These are phyloP conservation scores for Trypoxylon attenuatum DNA, from an alignment of 2,888 invertebrate genomes.

Conservation along the genomic window DNA sequence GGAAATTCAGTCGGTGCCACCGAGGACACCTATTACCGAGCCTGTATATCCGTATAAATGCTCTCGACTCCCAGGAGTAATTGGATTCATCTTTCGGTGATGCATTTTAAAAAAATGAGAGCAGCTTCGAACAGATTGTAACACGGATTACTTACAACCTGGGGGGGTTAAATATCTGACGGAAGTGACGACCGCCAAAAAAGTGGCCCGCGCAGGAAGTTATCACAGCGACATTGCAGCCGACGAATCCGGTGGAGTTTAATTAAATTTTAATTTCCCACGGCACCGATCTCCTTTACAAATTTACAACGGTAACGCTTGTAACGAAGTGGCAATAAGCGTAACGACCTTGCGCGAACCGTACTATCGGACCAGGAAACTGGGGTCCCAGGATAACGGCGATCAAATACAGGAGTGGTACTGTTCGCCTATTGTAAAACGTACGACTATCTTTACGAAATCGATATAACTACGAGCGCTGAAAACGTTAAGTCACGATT, in stretches of 20 bases:
- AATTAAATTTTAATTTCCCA: constrained; percentile 35
- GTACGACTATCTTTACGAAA: background rate
- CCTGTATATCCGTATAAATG: background rate
- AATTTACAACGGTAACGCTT: constrained; percentile 35
- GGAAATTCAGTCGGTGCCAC: background rate
- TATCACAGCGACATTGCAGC: background rate
- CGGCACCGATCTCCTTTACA: constrained; percentile 20
- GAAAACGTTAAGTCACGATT: no score
- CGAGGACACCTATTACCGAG: background rate
- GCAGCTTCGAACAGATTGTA: background rate
- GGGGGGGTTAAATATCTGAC: background rate
- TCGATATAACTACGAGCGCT: no score
- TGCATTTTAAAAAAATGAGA: background rate
- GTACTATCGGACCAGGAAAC: constrained; percentile 39
- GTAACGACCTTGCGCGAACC: constrained; percentile 36
- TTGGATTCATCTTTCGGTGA: background rate
- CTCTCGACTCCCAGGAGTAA: no score
- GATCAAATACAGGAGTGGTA: constrained; percentile 7
- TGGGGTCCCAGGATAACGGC: constrained; percentile 19
- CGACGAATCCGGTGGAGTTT: constrained; percentile 16
- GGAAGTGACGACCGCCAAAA: background rate
- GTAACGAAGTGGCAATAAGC: constrained; percentile 44
- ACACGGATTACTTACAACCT: background rate
- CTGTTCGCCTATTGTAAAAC: background rate
- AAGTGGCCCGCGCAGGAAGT: background rate